Percentiles rank a stretch among this genome's conserved stretches.
These are phyloP conservation scores for Microtus oregoni DNA, from an alignment of 2,113 vertebrate species.

Conservation along the genomic window DNA sequence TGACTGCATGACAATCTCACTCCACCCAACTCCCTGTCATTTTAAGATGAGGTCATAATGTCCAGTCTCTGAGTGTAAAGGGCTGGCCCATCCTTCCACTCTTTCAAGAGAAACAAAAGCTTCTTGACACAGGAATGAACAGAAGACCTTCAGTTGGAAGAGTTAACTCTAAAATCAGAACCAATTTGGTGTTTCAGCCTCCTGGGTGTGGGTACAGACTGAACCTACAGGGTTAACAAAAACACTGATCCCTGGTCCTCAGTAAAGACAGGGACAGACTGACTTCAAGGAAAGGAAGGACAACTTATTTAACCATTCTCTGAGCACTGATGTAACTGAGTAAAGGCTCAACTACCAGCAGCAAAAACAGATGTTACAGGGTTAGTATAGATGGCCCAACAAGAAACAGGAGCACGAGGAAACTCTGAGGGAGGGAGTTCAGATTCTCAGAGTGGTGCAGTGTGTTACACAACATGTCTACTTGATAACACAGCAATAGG, in stretches of 20 bases:
- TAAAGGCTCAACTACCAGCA: not conserved
- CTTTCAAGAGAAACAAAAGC: not conserved
- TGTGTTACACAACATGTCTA: not conserved
- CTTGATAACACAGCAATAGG: not conserved
- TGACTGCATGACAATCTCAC: too few species aligned
- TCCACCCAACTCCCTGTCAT: not conserved
- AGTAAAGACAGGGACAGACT: accelerated
- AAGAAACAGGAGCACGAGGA: not conserved
- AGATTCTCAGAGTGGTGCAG: not conserved
- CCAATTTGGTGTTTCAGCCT: not conserved
- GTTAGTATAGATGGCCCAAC: not conserved
- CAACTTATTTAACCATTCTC: not conserved
- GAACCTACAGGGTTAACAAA: not conserved
- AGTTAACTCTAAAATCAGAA: not conserved
- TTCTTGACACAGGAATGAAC: not conserved
- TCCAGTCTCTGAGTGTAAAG: not conserved
- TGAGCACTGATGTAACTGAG: not conserved
- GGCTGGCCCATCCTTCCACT: not conserved
- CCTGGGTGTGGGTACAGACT: not conserved
- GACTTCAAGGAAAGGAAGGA: not conserved
- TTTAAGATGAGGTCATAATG: not conserved
- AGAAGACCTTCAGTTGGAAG: not conserved
- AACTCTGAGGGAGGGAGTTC: not conserved
- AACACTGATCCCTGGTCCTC: not conserved
- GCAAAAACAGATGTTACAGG: not conserved